Percentiles rank a stretch among this genome's conserved stretches.
Conservation (phyloP, 2,888 invertebrate genomes). For the Dolomedes plantarius region DNA sequence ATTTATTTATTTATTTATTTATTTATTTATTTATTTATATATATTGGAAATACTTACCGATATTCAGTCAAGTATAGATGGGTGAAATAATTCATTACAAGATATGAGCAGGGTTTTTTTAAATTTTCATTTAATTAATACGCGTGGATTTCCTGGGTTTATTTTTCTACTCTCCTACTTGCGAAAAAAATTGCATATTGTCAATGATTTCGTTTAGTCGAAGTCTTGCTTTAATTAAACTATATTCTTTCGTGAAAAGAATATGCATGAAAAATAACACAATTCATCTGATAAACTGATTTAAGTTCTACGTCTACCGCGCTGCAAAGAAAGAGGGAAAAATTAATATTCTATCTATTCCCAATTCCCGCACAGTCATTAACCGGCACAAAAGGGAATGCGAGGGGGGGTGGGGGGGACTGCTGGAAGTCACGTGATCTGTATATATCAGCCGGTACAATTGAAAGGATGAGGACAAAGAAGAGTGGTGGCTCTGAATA, state of each 20-base stretch:
- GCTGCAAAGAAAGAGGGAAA: slow-evolving; percentile 3
- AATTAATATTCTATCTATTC: slow-evolving; percentile 30
- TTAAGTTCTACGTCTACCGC: not conserved
- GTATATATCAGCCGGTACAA: slow-evolving; percentile 22
- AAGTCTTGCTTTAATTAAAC: slow-evolving; percentile 4
- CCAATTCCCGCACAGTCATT: slow-evolving; percentile 27
- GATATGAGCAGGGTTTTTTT: too few relatives aligned
- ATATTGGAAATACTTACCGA: too few relatives aligned
- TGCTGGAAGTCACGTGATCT: slow-evolving; percentile 27
- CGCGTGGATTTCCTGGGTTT: too few relatives aligned
- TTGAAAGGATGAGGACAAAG: slow-evolving; percentile 18
- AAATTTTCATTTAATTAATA: too few relatives aligned
- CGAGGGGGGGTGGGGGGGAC: not conserved
- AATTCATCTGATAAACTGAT: slow-evolving; percentile 3
- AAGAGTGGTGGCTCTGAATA: slow-evolving; percentile 24
- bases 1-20: too few relatives aligned
- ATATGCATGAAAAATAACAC: slow-evolving; percentile 12
- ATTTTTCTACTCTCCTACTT: too few relatives aligned
- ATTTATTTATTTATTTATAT: too few relatives aligned
- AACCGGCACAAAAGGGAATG: slow-evolving; percentile 15
- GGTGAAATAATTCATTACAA: too few relatives aligned
- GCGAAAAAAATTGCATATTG: too few relatives aligned
- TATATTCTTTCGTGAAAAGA: not conserved
- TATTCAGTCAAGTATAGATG: too few relatives aligned
- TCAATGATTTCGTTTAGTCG: not conserved